Evolutionary conservation across 2,888 invertebrate species (phyloP), one percentile per base, ranked within the genome.

Genomic region (Glyphotaelius pellucidus): DNA sequence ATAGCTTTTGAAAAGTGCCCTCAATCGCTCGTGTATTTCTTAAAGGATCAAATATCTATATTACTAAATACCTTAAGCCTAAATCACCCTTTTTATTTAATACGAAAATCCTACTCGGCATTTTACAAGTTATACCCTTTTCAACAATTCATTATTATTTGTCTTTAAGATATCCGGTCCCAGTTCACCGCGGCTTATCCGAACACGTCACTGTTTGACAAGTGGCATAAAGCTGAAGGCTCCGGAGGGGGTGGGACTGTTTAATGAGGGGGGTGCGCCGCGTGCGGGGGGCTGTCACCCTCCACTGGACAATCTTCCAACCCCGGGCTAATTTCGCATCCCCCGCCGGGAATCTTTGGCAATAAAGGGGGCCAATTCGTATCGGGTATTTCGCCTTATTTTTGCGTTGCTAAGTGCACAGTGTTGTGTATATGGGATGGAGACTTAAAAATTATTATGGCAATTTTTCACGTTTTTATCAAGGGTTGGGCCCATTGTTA

Each of bases 301-400:
- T 83, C 88, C 91, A 42, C 91, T 67, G 80, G 91, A 84, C 92
- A 92, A 91, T 92, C 89, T 79, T 79, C 89, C 90, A 89, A 90
- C 91, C 92, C 88, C 87, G 90, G 84, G 92, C 92, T 92, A 92
- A 92, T 92, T 92, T 90, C 88, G 15, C 88, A 81, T 83, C 90
- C 83, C 85, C 38, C 79, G 31, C 31, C 79, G 83, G 81, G 67
- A 88, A 89, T 89, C 88, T 89, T 89, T 79, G 88, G 14, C 19
- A 79, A 89, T 89, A 89, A 35, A 89, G 88, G 88, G 88, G 80
- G 80, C 47, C 67, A 32, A 42, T 79, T 89, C 79, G 32, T 35
- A 38, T 79, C 32, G 19, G 79, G 80, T 79, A 38, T 80, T 32
- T 35, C 35, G 35, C 86, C 52, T 86, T 86, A 42, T 52, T 52